phyloP scores from a whole-genome alignment of 2,888 invertebrate species.

The Helicoverpa assulta region DNA sequence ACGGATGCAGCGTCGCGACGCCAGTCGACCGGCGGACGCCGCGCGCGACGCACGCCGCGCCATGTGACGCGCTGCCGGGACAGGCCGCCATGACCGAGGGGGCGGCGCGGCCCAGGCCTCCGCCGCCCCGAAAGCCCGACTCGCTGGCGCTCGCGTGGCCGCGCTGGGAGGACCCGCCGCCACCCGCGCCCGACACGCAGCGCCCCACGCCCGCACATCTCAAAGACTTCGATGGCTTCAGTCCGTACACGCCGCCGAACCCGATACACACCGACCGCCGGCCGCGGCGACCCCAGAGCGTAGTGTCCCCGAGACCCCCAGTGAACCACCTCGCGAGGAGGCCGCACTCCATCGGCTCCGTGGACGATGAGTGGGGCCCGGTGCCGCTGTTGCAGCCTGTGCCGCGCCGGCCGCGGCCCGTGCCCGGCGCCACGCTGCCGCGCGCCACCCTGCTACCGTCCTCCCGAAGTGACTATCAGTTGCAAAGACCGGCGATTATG shows the following conservation, averaged over 20 bases:
- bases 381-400: constrained; percentile 89
- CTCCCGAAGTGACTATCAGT: constrained; percentile 91
- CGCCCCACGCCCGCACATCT: constrained; percentile 69
- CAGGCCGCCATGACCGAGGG: constrained; percentile 85
- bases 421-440: constrained; percentile 82
- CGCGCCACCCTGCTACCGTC: constrained; percentile 89
- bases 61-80: constrained; percentile 77
- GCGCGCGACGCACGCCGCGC: constrained; percentile 75
- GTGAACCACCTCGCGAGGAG: constrained; percentile 81
- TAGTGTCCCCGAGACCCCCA: constrained; percentile 83
- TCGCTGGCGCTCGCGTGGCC: constrained; percentile 82
- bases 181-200: constrained; percentile 83
- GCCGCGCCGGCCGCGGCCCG: constrained; percentile 87
- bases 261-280: constrained; percentile 75
- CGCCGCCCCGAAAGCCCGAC: constrained; percentile 88
- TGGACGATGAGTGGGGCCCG: constrained; percentile 83
- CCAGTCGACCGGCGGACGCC: constrained; percentile 79
- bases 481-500: constrained; percentile 89
- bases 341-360: constrained; percentile 91
- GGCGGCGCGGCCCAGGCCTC: constrained; percentile 87
- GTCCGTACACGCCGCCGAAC: constrained; percentile 90
- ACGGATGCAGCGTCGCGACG: constrained; percentile 69
- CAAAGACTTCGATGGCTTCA: constrained; percentile 85
- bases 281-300: constrained; percentile 89
- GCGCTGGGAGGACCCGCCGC: constrained; percentile 88